These are phyloP conservation scores for Parnassius glacialis DNA, from an alignment of 2,888 invertebrate species.

Conservation along the genomic window DNA sequence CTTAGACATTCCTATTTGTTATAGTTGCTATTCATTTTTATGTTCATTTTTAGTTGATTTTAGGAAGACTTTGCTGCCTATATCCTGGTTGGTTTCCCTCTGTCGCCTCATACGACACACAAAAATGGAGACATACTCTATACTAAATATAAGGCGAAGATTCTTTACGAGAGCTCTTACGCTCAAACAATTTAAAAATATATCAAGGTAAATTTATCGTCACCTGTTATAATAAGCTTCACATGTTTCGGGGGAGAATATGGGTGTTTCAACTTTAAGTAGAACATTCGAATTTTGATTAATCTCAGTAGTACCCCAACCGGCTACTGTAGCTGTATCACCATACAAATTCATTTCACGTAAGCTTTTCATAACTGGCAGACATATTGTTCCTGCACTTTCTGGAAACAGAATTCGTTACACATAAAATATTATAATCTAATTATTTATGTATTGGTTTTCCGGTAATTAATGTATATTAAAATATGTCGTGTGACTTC, in stretches of 20 bases:
- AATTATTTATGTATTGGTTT: not conserved
- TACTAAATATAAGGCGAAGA: too few species aligned
- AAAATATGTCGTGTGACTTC: not conserved
- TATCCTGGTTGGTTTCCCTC: too few species aligned
- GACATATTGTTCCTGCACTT: slow-evolving; percentile 15
- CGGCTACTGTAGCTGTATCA: slow-evolving; percentile 8
- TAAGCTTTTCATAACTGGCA: slow-evolving; percentile 7
- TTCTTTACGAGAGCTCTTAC: too few species aligned
- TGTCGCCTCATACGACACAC: too few species aligned
- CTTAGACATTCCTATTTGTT: too few species aligned
- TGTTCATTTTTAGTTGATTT: too few species aligned
- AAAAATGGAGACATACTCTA: too few species aligned
- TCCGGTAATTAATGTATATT: not conserved
- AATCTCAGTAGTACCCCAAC: slow-evolving; percentile 18
- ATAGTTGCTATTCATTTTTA: too few species aligned
- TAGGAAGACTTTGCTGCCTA: too few species aligned
- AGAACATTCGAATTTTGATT: slow-evolving; percentile 4
- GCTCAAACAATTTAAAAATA: too few species aligned
- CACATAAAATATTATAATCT: not conserved
- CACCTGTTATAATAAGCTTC: not conserved
- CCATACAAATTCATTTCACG: slow-evolving; percentile 1
- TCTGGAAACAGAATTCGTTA: not conserved
- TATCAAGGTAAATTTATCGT: too few species aligned
- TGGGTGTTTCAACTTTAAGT: slow-evolving; percentile 12
- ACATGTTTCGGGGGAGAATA: not conserved